phyloP scores from a whole-genome alignment of 2,888 invertebrate genomes.

The Helobdella robusta region DNA sequence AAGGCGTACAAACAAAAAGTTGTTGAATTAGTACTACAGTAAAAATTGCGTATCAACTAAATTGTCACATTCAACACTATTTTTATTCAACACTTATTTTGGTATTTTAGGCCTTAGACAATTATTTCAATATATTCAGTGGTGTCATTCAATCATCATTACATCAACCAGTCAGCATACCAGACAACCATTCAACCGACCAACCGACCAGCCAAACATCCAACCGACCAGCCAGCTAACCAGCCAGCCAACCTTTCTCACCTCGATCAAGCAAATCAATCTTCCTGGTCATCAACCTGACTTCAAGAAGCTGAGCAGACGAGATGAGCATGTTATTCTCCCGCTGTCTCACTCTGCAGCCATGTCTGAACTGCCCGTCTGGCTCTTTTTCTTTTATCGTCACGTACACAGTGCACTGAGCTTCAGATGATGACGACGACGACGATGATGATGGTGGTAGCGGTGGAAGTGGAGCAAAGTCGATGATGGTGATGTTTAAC shows the following conservation, averaged over 20 bases:
- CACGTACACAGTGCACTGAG: slow-evolving; percentile 16
- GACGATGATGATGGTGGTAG: neutral
- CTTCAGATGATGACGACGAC: neutral
- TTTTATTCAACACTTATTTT: too few species aligned
- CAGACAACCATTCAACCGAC: too few species aligned
- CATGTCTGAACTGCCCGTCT: slow-evolving; percentile 12
- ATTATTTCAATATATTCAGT: too few species aligned
- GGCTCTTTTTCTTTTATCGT: slow-evolving; percentile 14
- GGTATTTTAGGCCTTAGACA: too few species aligned
- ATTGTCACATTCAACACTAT: too few species aligned
- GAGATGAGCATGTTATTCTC: slow-evolving; percentile 9
- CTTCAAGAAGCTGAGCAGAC: slow-evolving; percentile 7
- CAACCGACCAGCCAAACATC: too few species aligned
- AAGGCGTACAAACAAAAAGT: too few species aligned
- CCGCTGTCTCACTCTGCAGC: neutral
- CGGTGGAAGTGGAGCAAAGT: neutral
- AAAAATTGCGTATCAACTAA: too few species aligned
- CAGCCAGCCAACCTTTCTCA: too few species aligned
- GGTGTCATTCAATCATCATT: too few species aligned
- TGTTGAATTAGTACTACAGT: too few species aligned
- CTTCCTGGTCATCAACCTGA: slow-evolving; percentile 10
- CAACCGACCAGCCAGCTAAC: neutral
- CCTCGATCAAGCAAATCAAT: neutral
- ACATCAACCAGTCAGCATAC: too few species aligned
- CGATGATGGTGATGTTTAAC: slow-evolving; percentile 17